These are phyloP conservation scores for Andrena trimmerana DNA, from an alignment of 2,888 invertebrate genomes.

Conservation along the genomic window DNA sequence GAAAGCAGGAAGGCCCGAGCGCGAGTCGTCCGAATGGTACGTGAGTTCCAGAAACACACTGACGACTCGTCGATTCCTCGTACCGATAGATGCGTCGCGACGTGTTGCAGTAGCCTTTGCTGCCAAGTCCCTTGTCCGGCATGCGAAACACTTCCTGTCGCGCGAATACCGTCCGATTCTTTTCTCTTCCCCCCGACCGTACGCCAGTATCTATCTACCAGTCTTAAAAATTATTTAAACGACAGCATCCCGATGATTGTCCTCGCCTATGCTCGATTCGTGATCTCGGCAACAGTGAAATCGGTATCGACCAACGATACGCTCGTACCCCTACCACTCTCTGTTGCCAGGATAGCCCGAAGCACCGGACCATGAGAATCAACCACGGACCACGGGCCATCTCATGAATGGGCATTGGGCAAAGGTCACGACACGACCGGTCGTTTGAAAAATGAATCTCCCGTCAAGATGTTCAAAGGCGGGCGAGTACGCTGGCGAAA, in stretches of 20 bases:
- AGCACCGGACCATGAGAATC: not conserved
- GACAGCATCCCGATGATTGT: not conserved
- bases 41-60: slow-evolving; percentile 82
- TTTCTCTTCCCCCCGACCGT: not conserved
- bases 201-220: not conserved
- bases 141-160: slow-evolving; percentile 71
- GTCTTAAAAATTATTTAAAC: not conserved
- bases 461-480: slow-evolving; percentile 10
- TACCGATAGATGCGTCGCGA: slow-evolving; percentile 65
- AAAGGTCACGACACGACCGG: slow-evolving; percentile 1
- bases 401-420: not conserved
- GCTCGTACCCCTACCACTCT: too few species aligned
- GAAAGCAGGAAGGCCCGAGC: slow-evolving; percentile 48
- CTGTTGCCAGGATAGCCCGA: not conserved
- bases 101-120: slow-evolving; percentile 30
- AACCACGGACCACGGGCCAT: too few species aligned
- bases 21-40: slow-evolving; percentile 72
- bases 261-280: not conserved
- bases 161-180: slow-evolving; percentile 54
- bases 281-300: not conserved
- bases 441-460: slow-evolving; percentile 23
- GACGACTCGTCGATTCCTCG: slow-evolving; percentile 75
- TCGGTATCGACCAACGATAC: not conserved
- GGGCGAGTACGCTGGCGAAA: slow-evolving; percentile 19
- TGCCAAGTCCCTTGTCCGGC: slow-evolving; percentile 64